Evolutionary conservation across 2,113 vertebrate species (phyloP), one percentile per base, ranked within the genome.

Genomic region (Gopherus evgoodei): DNA sequence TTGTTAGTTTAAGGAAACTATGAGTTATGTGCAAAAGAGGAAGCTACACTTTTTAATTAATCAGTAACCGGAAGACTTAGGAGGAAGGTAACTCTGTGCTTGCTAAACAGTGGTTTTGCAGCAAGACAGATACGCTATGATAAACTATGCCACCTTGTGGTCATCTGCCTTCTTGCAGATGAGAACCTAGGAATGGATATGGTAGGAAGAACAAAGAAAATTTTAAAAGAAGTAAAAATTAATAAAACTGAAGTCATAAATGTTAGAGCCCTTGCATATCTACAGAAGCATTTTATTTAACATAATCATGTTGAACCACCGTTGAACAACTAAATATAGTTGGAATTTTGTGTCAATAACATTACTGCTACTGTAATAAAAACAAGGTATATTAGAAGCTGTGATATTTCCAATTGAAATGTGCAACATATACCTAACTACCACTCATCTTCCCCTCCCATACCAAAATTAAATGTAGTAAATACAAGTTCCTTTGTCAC

Each of bases 61-160:
- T 49, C 35, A 93, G 44, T 24, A 95, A 84, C 86, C 24, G n/a
- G 93, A 91, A 88, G 85, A 83, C 89, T 53, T 29, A 0, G 2
- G 50, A 56, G 19, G 38, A 59, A 72, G 52, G 24, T 13, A 89
- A 31, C 24, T 47, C 50, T 91, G 87, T 72, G 49, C 52, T 84
- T 19, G 25, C 0, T 62, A 84, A 59, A 53, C 4, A 1, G 6
- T 38, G 42, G 1, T 25, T 4, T 47, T 72, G 90, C 84, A 80
- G 21, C 9, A 42, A 84, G 59, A 3, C 80, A 53, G 25, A 50
- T 80, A 94, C 94, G 94, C 31, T 44, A 59, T 93, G 93, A 90
- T 90, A 17, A 97, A 90, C 59, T 94, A 82, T 92, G 95, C 95
- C 94, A 97, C 86, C 96, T 93, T 88, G 92, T 97, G 97, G 95